A percentile compares a stretch with the other conserved stretches of the same genome.
Conservation (phyloP, 2,888 invertebrate genomes). For the Lottia scabra region DNA sequence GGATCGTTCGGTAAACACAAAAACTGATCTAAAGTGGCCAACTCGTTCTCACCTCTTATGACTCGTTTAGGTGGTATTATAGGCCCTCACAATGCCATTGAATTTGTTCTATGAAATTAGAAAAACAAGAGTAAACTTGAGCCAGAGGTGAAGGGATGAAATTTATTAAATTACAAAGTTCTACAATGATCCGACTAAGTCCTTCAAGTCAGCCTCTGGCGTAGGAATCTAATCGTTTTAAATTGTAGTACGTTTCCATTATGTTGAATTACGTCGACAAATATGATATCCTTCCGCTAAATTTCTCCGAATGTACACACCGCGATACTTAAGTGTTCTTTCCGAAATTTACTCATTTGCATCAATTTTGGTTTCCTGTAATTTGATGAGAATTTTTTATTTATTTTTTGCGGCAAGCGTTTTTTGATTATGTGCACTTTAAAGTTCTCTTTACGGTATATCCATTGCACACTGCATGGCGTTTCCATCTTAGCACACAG, state of each 20-base stretch:
- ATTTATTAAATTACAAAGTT: conserved; percentile 3
- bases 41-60: neutral
- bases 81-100: neutral
- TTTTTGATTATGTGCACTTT: too few species aligned
- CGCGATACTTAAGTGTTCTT: too few species aligned
- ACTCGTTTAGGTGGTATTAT: neutral
- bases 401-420: too few species aligned
- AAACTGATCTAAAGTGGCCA: neutral
- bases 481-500: too few species aligned
- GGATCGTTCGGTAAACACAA: neutral
- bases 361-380: too few species aligned
- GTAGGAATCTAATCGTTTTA: neutral
- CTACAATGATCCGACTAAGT: neutral
- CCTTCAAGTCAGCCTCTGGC: neutral
- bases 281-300: conserved; percentile 4
- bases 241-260: neutral
- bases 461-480: too few species aligned
- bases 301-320: neutral
- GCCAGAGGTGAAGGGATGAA: neutral
- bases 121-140: neutral
- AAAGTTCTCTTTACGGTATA: too few species aligned
- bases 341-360: too few species aligned
- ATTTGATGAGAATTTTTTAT: too few species aligned
- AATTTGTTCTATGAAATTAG: neutral
- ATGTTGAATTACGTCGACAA: neutral